These are phyloP conservation scores for Cylloceria caligata DNA, from an alignment of 2,888 invertebrate genomes.

Conservation along the genomic window DNA sequence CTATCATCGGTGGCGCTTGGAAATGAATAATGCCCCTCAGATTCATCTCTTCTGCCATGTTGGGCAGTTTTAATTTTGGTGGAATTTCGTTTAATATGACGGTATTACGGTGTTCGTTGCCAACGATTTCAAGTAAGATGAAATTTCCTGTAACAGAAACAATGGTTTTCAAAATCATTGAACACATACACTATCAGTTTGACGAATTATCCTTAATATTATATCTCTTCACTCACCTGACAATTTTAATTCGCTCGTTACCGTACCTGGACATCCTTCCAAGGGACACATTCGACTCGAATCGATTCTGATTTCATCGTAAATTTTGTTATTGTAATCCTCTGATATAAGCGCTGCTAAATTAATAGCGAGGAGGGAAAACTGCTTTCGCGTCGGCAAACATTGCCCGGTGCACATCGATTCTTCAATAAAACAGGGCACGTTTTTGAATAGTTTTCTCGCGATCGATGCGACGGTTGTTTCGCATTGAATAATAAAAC, in stretches of 20 bases:
- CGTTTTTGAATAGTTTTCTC: conserved; percentile 17
- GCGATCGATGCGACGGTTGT: conserved; percentile 27
- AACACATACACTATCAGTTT: background rate
- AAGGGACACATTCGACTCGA: conserved; percentile 15
- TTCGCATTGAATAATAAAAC: conserved; percentile 22
- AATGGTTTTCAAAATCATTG: background rate
- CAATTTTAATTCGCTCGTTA: conserved; percentile 3
- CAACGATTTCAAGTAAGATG: conserved; percentile 19
- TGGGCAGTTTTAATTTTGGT: conserved; percentile 19
- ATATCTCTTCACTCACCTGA: background rate
- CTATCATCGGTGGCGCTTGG: conserved; percentile 3
- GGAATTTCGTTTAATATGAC: conserved; percentile 15
- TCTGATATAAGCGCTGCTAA: conserved; percentile 4
- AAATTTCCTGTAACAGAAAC: conserved; percentile 21
- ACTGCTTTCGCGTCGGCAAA: background rate
- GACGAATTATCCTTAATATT: background rate
- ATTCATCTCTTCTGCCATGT: conserved; percentile 21
- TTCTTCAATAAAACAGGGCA: conserved; percentile 31
- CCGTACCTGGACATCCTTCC: conserved; percentile 28
- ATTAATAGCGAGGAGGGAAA: conserved; percentile 9
- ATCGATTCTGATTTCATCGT: conserved; percentile 18
- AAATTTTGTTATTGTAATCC: conserved; percentile 1
- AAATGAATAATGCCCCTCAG: conserved; percentile 36
- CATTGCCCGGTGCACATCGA: conserved; percentile 15
- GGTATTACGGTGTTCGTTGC: background rate